These are phyloP conservation scores for Ivindomyrus marchei DNA, from an alignment of 2,113 vertebrate species.

Conservation along the genomic window DNA sequence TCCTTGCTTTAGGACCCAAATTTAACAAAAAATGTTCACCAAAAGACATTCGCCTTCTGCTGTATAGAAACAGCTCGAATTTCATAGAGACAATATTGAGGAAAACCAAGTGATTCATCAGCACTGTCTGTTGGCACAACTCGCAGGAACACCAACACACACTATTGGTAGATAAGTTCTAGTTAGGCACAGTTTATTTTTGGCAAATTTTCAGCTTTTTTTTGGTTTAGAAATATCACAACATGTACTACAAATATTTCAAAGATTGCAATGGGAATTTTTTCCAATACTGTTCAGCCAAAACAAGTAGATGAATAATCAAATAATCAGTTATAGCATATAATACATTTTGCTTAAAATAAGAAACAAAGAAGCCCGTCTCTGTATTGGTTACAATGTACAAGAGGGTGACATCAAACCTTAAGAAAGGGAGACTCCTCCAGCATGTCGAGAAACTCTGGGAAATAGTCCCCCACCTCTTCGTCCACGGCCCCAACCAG, in stretches of 20 bases:
- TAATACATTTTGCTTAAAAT: background rate
- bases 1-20: background rate
- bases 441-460: constrained; percentile 96
- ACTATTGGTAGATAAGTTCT: background rate
- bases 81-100: background rate
- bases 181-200: background rate
- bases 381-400: background rate
- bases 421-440: constrained; percentile 96
- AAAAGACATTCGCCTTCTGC: background rate
- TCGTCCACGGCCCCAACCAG: constrained; percentile 94
- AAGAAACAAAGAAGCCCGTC: background rate
- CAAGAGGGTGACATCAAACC: constrained; percentile 51
- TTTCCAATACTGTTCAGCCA: background rate
- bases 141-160: background rate
- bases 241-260: background rate
- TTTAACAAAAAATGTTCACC: background rate
- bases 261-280: background rate
- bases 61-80: background rate
- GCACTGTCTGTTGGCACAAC: background rate
- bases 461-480: constrained; percentile 95
- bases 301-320: background rate
- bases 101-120: background rate
- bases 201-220: background rate
- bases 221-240: background rate
- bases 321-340: background rate